Percentiles rank a stretch among this genome's conserved stretches.
Evolutionary conservation across 2,888 invertebrate species (phyloP).

Genomic region (Caenorhabditis sp.): DNA sequence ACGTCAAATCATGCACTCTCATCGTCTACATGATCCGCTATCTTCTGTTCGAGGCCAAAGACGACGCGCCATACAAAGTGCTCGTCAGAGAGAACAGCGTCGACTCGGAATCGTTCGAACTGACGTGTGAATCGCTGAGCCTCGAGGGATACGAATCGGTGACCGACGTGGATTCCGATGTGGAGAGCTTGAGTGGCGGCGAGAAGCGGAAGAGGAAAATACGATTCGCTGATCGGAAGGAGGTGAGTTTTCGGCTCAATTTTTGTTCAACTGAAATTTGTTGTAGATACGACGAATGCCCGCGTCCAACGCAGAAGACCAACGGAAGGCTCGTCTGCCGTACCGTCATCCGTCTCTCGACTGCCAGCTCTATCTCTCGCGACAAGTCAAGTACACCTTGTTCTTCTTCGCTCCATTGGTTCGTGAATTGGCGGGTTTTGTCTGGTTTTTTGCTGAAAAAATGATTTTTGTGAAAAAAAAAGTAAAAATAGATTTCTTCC

Average conservation of each 20-base stretch:
- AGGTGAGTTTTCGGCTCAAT: constrained; percentile 40
- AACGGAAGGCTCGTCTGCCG: constrained; percentile 93
- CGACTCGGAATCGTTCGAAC: constrained; percentile 52
- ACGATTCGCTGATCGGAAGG: constrained; percentile 65
- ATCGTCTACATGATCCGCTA: constrained; percentile 92
- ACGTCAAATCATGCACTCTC: constrained; percentile 95
- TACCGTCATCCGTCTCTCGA: constrained; percentile 86
- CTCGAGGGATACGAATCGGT: constrained; percentile 71
- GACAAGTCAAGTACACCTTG: constrained; percentile 70
- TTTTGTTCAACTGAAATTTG: background rate
- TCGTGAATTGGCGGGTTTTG: background rate
- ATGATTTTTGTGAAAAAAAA: no score
- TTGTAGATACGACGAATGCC: constrained; percentile 84
- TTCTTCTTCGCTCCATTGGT: constrained; percentile 80
- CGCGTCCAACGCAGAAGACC: constrained; percentile 89
- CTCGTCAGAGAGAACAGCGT: constrained; percentile 42
- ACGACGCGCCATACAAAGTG: constrained; percentile 55
- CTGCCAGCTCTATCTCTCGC: constrained; percentile 56
- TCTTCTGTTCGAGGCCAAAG: constrained; percentile 44
- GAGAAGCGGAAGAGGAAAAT: constrained; percentile 47
- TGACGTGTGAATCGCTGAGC: constrained; percentile 56
- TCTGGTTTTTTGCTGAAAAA: background rate
- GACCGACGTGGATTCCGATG: constrained; percentile 67
- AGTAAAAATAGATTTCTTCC: no score
- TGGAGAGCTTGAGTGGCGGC: constrained; percentile 55